Evolutionary conservation across 2,797 vertebrate species (phyloP), one percentile per base, ranked within the genome.

Genomic region (Acanthurus leucopareius): DNA sequence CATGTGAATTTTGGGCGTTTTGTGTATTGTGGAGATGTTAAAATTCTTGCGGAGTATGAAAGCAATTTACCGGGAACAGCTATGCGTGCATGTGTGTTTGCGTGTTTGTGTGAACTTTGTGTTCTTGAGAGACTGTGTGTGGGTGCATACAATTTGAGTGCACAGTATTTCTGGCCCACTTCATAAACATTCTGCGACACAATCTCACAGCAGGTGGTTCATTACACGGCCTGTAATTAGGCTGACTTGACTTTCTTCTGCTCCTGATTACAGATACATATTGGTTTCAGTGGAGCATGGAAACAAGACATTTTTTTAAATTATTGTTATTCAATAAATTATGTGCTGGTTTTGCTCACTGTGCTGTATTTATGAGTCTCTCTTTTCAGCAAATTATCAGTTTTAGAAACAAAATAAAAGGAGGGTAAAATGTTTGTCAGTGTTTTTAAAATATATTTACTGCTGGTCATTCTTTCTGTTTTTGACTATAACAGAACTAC

Each of bases 201-300:
- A 75, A 73, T 82, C 83, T 89, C 86, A 81, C 88, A 91, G 91
- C 91, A 92, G 90, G 91, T 89, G 90, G 87, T 87, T 93, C 91
- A 90, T 93, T 91, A 91, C 91, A 88, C 76, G 58, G 85, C 77
- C 78, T 85, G 85, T 93, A 92, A 93, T 93, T 91, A 91, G 90
- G 80, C 82, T 89, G 89, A 91, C 87, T 92, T 90, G 84, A 91
- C 90, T 91, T 87, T 91, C 86, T 80, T 83, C 86, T 90, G 90
- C 82, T 91, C 61, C 79, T 88, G 86, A 91, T 92, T 92, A 91
- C 85, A 90, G 76, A 91, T 88, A 86, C 92, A 91, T 89, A 91
- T 86, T 92, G 89, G 77, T 84, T 89, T 84, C 83, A 88, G 77
- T 79, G 69, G 62, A 85, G 88, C 86, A 72, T 86, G 82, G 63